Percentiles rank a stretch among this genome's conserved stretches.
Evolutionary conservation across 2,797 vertebrate species (phyloP).

Genomic region (Diplodus puntazzo): DNA sequence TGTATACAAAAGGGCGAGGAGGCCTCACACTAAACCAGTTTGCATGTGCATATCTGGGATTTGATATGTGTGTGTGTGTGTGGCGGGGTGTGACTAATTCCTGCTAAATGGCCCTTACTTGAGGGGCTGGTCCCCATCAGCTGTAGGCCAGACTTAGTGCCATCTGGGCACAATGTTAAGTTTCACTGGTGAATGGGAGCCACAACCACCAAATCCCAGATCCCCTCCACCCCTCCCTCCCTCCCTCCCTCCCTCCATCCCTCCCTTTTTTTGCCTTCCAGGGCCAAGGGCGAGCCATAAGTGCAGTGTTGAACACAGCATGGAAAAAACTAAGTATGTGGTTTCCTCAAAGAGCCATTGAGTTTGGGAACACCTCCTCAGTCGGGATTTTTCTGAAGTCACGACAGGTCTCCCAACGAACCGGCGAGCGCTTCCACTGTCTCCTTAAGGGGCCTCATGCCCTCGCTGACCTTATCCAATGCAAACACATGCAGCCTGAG

Average conservation of each 20-base stretch:
- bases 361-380: constrained; percentile 61
- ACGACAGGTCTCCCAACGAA: constrained; percentile 47
- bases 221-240: background rate
- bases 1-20: constrained; percentile 55
- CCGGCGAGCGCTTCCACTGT: constrained; percentile 55
- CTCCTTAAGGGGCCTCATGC: constrained; percentile 64
- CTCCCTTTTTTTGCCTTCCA: constrained; percentile 41
- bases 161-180: constrained; percentile 79
- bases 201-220: constrained; percentile 61
- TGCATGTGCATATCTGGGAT: constrained; percentile 60
- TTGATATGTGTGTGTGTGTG: constrained; percentile 55
- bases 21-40: constrained; percentile 57
- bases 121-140: constrained; percentile 72
- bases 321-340: constrained; percentile 66
- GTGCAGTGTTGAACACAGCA: constrained; percentile 57
- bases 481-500: constrained; percentile 75
- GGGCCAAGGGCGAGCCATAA: constrained; percentile 65
- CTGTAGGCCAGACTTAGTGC: constrained; percentile 76
- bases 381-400: constrained; percentile 48
- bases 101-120: constrained; percentile 77
- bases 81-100: constrained; percentile 80
- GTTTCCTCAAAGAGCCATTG: constrained; percentile 55
- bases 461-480: constrained; percentile 63
- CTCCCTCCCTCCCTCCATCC: too few species aligned
- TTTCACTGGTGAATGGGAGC: constrained; percentile 70